Evolutionary conservation across 2,113 vertebrate species (phyloP), one percentile per base, ranked within the genome.

Genomic region (Sinocyclocheilus anshuiensis): DNA sequence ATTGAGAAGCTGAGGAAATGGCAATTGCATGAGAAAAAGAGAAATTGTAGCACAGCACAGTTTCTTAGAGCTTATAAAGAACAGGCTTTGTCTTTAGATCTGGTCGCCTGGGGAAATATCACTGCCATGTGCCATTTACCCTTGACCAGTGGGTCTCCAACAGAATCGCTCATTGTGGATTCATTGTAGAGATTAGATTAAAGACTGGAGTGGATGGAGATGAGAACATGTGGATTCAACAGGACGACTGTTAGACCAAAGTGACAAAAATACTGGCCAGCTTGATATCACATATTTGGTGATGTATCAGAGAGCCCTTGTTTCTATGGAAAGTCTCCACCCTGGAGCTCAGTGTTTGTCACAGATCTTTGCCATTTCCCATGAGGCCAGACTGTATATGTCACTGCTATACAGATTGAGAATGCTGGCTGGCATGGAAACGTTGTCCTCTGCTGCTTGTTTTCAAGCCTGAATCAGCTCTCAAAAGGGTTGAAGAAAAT

Each of bases 291-390:
- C 1, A 33, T 16, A 83, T 50, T 24, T 22, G 13, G 5, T 22
- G 6, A 45, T 7, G 10, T 13, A 53, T 29, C 65, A 5, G 7
- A 24, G 74, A 69, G 4, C 80, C 18, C 7, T 84, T 33, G 33
- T 86, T 89, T 76, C 89, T 83, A 83, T 90, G 90, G 87, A 92
- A 91, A 90, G 59, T 89, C 81, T 88, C 33, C 74, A 10, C 63
- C 85, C 57, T 0, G 3, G 82, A 72, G 83, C 48, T 77, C 42
- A 22, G 87, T 86, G 82, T 88, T 79, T 86, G 87, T 93, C 87
- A 89, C 6, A 71, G 88, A 86, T 76, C 61, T 74, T 72, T 88
- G 83, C 69, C 67, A 26, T 84, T 92, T 89, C 91, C 88, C 86
- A 13, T 87, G 86, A 80, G 59, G 69, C 84, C 39, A 55, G 45